phyloP scores from a whole-genome alignment of 2,113 vertebrate species.

The Heteronetta atricapilla region DNA sequence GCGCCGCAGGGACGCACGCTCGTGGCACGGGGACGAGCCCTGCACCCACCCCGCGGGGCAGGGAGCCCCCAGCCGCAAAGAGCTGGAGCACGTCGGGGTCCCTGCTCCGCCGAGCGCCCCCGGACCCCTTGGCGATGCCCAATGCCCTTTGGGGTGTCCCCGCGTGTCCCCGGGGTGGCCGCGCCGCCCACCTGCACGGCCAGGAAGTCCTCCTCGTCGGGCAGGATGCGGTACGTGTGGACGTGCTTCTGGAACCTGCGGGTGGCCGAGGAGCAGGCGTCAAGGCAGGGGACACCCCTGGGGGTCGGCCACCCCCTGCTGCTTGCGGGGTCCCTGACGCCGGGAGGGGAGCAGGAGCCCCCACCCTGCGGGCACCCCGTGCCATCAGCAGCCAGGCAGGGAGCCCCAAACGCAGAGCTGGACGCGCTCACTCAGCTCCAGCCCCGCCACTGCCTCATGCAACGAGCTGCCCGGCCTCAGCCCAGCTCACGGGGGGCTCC shows the following conservation, averaged over 20 bases:
- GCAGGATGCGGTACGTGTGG: conserved; percentile 90
- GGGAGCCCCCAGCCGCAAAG: too few relatives aligned
- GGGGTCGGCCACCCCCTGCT: background rate
- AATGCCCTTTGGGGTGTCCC: background rate
- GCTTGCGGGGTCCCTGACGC: background rate
- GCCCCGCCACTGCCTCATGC: rapidly evolving
- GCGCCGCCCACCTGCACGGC: background rate
- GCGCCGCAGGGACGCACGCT: background rate
- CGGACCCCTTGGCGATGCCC: too few relatives aligned
- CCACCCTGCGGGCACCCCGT: background rate
- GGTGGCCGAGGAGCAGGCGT: background rate
- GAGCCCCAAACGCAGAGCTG: too few relatives aligned
- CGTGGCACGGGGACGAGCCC: background rate
- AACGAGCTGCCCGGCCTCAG: background rate
- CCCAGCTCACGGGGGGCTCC: background rate
- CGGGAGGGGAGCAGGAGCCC: background rate
- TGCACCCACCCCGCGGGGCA: background rate
- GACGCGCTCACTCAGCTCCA: background rate
- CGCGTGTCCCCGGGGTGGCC: background rate
- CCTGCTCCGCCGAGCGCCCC: background rate
- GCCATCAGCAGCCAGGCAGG: background rate
- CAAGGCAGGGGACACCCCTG: too few relatives aligned
- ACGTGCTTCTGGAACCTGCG: conserved; percentile 85
- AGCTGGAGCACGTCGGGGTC: too few relatives aligned
- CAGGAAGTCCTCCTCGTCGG: conserved; percentile 70